Conservation (phyloP, 2,888 invertebrate genomes). For the Scaptomyza tumidula region DNA sequence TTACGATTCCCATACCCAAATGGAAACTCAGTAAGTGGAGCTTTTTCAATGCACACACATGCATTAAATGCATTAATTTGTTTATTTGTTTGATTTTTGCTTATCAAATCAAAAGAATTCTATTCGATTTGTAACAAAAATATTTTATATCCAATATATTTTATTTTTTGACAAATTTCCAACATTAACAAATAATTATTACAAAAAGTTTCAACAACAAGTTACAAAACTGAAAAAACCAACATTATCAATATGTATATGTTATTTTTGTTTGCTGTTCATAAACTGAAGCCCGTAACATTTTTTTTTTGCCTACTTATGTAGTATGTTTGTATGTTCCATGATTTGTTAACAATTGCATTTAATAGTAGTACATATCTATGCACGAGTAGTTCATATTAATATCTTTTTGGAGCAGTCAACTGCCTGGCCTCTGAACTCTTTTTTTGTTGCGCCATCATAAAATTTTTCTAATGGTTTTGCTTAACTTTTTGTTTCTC, state of each 20-base stretch:
- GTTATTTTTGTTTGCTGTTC: constrained; percentile 15
- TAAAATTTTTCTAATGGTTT: constrained; percentile 66
- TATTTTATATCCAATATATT: constrained; percentile 38
- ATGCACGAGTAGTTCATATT: constrained; percentile 7
- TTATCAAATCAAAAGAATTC: constrained; percentile 61
- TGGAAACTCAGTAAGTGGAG: constrained; percentile 16
- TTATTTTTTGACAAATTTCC: constrained; percentile 25
- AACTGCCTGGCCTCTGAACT: constrained; percentile 30
- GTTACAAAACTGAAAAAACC: constrained; percentile 33
- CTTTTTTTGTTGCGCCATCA: constrained; percentile 39
- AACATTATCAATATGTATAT: constrained; percentile 33
- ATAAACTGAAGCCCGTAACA: constrained; percentile 50
- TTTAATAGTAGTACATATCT: constrained; percentile 24
- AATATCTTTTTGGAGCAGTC: constrained; percentile 11
- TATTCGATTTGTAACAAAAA: constrained; percentile 70
- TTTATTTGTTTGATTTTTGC: constrained; percentile 54
- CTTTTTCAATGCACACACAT: constrained; percentile 19
- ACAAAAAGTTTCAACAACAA: constrained; percentile 55
- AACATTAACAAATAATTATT: constrained; percentile 55
- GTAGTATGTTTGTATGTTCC: constrained; percentile 21
- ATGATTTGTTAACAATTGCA: constrained; percentile 64
- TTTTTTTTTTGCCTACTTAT: constrained; percentile 45
- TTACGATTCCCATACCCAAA: background rate
- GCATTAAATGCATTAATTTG: constrained; percentile 47
- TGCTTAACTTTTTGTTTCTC: constrained; percentile 63